Conservation (phyloP, 1,140 invertebrate genomes). For the Andricus grossulariae region DNA sequence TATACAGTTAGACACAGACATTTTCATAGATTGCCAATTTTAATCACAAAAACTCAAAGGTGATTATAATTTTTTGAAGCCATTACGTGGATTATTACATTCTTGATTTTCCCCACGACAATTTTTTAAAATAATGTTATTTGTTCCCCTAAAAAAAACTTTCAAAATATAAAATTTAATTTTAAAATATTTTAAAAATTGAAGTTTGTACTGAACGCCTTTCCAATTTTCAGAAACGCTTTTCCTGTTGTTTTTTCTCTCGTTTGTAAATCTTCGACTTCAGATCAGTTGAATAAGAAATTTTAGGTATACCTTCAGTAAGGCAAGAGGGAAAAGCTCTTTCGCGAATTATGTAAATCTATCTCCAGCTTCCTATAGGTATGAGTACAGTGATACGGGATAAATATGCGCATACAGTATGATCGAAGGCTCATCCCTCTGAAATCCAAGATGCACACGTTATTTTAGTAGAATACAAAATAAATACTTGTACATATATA, state of each 20-base stretch:
- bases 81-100: no score
- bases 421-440: not conserved
- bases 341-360: slow-evolving; percentile 16
- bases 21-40: no score
- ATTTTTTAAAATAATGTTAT: no score
- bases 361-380: not conserved
- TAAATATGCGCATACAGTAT: slow-evolving; percentile 32
- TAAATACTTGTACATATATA: not conserved
- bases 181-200: no score
- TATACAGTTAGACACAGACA: no score
- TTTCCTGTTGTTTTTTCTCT: not conserved
- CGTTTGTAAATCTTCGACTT: not conserved
- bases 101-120: no score
- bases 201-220: no score
- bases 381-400: not conserved
- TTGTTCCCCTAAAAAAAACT: no score
- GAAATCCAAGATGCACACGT: not conserved
- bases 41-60: no score
- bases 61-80: no score
- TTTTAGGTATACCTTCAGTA: not conserved
- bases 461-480: not conserved
- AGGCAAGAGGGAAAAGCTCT: slow-evolving; percentile 13
- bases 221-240: no score
- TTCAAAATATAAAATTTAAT: no score
- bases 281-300: slow-evolving; percentile 10